Evolutionary conservation across 2,113 vertebrate species (phyloP).

Genomic region (Cathartes aura): DNA sequence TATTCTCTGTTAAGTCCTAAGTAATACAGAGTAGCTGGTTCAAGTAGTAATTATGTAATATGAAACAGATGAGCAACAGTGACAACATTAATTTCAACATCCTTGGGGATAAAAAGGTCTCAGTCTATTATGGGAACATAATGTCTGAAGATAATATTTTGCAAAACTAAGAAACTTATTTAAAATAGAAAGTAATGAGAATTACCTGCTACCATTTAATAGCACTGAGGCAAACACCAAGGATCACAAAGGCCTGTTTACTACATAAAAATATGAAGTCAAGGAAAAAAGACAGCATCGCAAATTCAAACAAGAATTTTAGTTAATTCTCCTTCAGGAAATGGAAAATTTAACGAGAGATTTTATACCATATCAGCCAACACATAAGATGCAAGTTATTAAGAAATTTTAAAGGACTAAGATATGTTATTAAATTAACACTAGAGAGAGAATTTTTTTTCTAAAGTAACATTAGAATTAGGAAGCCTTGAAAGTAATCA

Average conservation of each 20-base stretch:
- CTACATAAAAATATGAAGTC: not conserved
- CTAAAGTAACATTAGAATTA: not conserved
- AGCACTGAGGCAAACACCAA: not conserved
- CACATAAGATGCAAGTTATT: not conserved
- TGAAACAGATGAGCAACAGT: slow-evolving; percentile 31
- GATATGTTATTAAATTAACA: not conserved
- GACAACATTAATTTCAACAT: slow-evolving; percentile 24
- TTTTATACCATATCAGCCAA: not conserved
- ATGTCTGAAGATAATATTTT: not conserved
- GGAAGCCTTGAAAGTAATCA: not conserved
- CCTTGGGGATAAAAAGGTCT: not conserved
- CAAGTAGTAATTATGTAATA: slow-evolving; percentile 58
- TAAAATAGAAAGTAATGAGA: not conserved
- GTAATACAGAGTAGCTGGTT: slow-evolving; percentile 53
- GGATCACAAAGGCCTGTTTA: not conserved
- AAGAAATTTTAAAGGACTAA: not conserved
- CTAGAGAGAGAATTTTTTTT: not conserved
- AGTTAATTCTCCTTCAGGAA: not conserved
- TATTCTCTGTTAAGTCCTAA: slow-evolving; percentile 54
- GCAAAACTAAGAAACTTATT: not conserved
- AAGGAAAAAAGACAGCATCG: not conserved
- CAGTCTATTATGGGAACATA: not conserved
- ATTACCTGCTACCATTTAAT: not conserved
- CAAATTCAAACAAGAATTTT: not conserved
- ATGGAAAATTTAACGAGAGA: not conserved